Evolutionary conservation across 2,113 vertebrate genomes (phyloP).

Genomic region (Cygnus buccinator): DNA sequence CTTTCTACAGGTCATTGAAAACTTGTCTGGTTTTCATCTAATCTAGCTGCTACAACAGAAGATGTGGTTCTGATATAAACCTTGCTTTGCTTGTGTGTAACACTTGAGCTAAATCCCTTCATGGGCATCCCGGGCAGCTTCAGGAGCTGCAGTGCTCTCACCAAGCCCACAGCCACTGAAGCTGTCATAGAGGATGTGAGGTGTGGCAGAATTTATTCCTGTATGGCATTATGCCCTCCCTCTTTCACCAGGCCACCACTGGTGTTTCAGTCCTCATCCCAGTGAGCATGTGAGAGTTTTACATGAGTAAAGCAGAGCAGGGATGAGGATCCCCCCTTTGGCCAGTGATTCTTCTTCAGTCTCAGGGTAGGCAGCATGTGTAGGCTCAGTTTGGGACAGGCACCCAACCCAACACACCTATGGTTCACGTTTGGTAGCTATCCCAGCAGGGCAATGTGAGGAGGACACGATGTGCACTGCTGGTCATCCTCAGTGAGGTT

Average conservation of each 20-base stretch:
- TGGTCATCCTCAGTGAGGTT: background rate
- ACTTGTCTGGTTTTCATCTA: background rate
- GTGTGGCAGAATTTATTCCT: background rate
- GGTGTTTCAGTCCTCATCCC: background rate
- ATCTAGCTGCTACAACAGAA: background rate
- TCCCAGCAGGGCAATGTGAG: background rate
- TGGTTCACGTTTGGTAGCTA: background rate
- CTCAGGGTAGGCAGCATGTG: background rate
- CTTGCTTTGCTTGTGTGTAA: background rate
- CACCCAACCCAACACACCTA: fast-evolving
- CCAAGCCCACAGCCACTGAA: background rate
- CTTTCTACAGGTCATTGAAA: background rate
- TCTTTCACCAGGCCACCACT: background rate
- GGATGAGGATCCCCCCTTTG: background rate
- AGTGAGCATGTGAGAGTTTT: background rate
- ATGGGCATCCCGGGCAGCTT: background rate
- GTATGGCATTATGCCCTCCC: background rate
- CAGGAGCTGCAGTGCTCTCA: background rate
- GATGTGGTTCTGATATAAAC: fast-evolving
- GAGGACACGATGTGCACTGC: background rate
- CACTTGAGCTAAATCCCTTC: background rate
- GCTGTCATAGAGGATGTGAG: background rate
- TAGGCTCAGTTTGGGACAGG: background rate
- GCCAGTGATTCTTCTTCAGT: background rate
- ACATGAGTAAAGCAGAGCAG: background rate